Evolutionary conservation across 2,888 invertebrate species (phyloP).

Genomic region (Aphrophora alni): DNA sequence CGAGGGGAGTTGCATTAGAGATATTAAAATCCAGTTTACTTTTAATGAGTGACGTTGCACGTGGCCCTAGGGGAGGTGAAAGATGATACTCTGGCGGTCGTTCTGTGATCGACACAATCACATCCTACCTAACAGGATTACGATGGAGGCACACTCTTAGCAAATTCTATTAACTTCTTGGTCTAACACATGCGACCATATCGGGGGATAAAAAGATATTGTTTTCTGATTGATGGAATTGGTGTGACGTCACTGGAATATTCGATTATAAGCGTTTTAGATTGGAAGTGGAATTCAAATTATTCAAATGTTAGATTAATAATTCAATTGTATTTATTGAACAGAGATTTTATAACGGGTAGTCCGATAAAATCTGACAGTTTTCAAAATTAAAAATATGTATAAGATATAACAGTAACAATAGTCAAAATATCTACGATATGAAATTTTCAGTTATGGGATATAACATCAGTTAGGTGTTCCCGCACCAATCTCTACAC

Average conservation of each 20-base stretch:
- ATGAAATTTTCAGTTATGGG: too few relatives aligned
- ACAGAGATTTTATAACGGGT: too few relatives aligned
- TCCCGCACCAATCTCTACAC: too few relatives aligned
- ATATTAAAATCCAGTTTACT: constrained; percentile 4
- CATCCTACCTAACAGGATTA: neutral
- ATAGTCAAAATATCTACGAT: too few relatives aligned
- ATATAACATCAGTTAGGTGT: too few relatives aligned
- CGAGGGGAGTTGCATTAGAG: neutral
- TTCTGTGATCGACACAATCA: too few relatives aligned
- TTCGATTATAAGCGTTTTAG: neutral
- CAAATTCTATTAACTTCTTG: constrained; percentile 9
- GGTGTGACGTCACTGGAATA: neutral
- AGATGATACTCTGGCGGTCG: neutral
- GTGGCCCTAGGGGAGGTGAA: neutral
- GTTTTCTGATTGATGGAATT: neutral
- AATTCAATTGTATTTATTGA: too few relatives aligned
- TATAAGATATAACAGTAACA: too few relatives aligned
- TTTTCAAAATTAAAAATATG: too few relatives aligned
- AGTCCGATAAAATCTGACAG: too few relatives aligned
- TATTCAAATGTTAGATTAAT: too few relatives aligned
- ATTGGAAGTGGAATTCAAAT: too few relatives aligned
- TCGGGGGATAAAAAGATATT: neutral
- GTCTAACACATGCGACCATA: constrained; percentile 2
- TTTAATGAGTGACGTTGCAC: constrained; percentile 1
- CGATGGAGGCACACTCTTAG: neutral